phyloP scores from a whole-genome alignment of 35 echinoderm and acorn worm genomes.

The Ptychodera flava region DNA sequence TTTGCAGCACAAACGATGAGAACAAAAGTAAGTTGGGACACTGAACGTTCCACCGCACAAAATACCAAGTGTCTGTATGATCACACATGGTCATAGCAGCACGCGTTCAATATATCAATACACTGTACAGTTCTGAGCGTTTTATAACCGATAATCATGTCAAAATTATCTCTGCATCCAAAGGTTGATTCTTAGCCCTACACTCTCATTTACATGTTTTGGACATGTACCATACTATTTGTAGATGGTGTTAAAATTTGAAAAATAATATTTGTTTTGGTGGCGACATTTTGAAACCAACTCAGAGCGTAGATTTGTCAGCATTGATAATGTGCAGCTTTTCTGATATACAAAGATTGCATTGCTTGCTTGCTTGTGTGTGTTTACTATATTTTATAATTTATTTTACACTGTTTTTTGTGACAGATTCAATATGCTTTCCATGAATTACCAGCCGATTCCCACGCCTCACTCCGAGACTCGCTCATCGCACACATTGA shows the following conservation, averaged over 20 bases:
- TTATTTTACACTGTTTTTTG: no score
- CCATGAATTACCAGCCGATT: conserved; percentile 83
- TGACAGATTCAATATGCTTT: conserved; percentile 82
- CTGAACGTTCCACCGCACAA: neutral
- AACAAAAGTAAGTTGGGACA: conserved; percentile 60
- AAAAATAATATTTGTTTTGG: no score
- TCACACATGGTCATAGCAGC: neutral
- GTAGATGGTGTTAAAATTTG: no score
- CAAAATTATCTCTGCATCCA: neutral
- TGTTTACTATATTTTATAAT: neutral
- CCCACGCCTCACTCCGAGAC: conserved; percentile 65
- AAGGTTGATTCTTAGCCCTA: neutral
- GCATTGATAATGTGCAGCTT: no score
- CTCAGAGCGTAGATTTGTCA: no score
- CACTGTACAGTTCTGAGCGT: neutral
- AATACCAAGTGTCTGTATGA: neutral
- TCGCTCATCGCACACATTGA: conserved; percentile 87
- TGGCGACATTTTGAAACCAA: no score
- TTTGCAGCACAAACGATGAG: conserved; percentile 99
- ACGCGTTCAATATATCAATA: neutral
- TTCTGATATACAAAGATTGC: no score
- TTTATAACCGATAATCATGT: neutral
- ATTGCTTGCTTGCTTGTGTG: neutral
- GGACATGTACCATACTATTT: no score
- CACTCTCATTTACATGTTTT: no score